Conservation (phyloP, 2,113 vertebrate genomes). For the Quiscalus mexicanus region DNA sequence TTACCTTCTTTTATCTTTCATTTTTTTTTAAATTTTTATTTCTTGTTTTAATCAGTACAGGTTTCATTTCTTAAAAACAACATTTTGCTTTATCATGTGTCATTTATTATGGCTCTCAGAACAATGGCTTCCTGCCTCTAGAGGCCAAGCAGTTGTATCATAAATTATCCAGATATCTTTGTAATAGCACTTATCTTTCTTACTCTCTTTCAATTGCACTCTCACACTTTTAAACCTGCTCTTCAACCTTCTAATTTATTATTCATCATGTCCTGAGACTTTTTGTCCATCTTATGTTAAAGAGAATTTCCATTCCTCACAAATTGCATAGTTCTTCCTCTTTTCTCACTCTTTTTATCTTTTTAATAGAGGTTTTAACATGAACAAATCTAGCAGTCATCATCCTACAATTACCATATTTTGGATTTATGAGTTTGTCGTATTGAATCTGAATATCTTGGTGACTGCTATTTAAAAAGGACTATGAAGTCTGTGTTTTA, state of each 20-base stretch:
- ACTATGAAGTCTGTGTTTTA: neutral
- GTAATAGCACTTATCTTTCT: neutral
- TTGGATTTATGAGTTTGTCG: neutral
- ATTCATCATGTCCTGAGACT: neutral
- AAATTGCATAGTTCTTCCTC: neutral
- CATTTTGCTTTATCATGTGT: accelerated
- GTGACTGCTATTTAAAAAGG: neutral
- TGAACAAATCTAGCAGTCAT: neutral
- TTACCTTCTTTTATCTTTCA: neutral
- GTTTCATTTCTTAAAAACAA: neutral
- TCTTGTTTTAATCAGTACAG: neutral
- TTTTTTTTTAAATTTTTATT: neutral
- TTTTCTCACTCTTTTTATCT: accelerated
- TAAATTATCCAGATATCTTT: neutral
- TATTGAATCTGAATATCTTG: neutral
- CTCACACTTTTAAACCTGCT: neutral
- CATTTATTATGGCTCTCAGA: neutral
- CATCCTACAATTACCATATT: neutral
- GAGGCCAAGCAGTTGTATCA: neutral
- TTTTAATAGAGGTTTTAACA: neutral
- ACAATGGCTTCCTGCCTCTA: neutral
- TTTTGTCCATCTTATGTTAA: neutral
- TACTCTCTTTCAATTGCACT: neutral
- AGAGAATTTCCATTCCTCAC: neutral
- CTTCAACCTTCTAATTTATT: neutral